Evolutionary conservation across 2,113 vertebrate species (phyloP), one percentile per base, ranked within the genome.

Genomic region (Morone chrysops): DNA sequence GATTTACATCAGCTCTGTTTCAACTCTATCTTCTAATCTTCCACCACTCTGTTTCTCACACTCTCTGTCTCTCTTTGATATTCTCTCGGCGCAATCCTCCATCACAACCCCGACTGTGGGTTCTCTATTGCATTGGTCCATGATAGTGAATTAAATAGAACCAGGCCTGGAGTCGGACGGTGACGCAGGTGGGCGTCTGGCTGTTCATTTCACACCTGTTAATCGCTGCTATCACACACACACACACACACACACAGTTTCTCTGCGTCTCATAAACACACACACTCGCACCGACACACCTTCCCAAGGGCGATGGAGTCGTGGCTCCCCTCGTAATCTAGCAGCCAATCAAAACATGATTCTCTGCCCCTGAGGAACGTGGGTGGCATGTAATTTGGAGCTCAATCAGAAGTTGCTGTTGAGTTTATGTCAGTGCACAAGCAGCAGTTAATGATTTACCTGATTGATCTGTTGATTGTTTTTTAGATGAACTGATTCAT

Each of bases 171-270:
- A 82, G 76, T 81, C 87, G 89, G 85, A 81, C 65, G 25, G 76
- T 70, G 91, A 83, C 67, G 38, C 87, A 90, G 89, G 89, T 88
- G 78, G 75, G 61, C 40, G 72, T 87, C 83, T 89, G 82, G 78
- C 71, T 86, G 53, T 77, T 92, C 83, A 90, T 92, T 92, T 91
- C 87, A 92, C 85, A 92, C 89, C 81, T 88, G 81, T 85, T 92
- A 89, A 81, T 63, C 36, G 36, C 61, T 22, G 8, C 70, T n/a
- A n/a, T n/a, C 69, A 3, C 59, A 65, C 75, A 47, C 78, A 74
- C 66, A 75, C 65, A 68, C 65, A 72, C 40, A 70, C 25, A 65
- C 45, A 25, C 53, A 45, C 41, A 17, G 22, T 62, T 31, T 53
- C 45, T 54, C 61, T 31, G 43, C 25, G 43, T 71, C 61, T 25